A percentile compares a stretch with the other conserved stretches of the same genome.
Evolutionary conservation across 2,113 vertebrate species (phyloP).

Genomic region (Boleophthalmus pectinirostris): DNA sequence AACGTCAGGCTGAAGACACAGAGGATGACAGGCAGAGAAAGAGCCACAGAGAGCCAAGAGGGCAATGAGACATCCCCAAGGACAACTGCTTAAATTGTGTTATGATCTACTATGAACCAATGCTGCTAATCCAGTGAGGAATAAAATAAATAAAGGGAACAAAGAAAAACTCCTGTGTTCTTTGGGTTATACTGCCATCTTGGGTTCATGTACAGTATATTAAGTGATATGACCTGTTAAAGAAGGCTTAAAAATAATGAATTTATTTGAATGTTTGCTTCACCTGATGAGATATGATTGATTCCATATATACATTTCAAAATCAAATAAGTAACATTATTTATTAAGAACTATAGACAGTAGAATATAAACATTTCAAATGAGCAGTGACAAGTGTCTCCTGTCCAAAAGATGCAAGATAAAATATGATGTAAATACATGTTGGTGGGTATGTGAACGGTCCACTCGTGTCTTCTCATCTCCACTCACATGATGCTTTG

Average conservation of each 20-base stretch:
- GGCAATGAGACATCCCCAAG: not conserved
- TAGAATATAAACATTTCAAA: too few relatives aligned
- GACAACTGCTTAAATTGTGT: not conserved
- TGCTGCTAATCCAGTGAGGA: not conserved
- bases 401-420: not conserved
- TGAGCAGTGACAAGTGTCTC: too few relatives aligned
- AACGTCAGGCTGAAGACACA: not conserved
- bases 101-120: not conserved
- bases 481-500: not conserved
- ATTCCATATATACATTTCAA: not conserved
- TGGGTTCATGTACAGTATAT: constrained; percentile 32
- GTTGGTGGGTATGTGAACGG: not conserved
- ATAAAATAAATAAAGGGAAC: not conserved
- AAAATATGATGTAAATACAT: not conserved
- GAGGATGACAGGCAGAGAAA: not conserved
- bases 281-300: not conserved
- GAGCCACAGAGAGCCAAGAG: not conserved
- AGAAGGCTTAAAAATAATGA: too few relatives aligned
- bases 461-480: not conserved
- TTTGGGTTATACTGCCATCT: constrained; percentile 30
- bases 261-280: not conserved
- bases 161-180: constrained; percentile 5
- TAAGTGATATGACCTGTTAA: not conserved
- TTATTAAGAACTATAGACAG: not conserved
- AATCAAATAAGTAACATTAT: not conserved